These are phyloP conservation scores for Urocolius indicus DNA, from an alignment of 2,113 vertebrate genomes.

Conservation along the genomic window DNA sequence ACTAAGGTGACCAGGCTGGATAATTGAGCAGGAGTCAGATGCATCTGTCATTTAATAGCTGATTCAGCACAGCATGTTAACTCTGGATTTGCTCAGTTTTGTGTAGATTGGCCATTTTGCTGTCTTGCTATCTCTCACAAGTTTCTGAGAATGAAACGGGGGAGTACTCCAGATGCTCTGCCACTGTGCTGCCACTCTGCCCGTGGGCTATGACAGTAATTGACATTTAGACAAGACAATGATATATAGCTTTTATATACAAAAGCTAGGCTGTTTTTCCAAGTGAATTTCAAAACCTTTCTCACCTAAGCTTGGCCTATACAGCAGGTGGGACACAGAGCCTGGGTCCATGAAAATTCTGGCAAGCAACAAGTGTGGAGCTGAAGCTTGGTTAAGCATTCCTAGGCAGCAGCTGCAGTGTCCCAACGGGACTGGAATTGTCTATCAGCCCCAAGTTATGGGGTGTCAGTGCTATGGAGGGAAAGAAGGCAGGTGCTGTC, in stretches of 20 bases:
- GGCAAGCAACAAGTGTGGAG: not conserved
- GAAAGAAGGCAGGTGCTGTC: fast-evolving
- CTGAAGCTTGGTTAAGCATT: not conserved
- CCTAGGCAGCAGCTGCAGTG: not conserved
- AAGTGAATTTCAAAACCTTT: not conserved
- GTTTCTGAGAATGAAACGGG: not conserved
- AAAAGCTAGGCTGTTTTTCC: not conserved
- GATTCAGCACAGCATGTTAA: not conserved
- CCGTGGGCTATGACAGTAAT: not conserved
- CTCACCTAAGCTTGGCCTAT: not conserved
- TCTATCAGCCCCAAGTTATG: not conserved
- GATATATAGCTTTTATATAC: not conserved
- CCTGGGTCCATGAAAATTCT: not conserved
- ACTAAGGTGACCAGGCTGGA: not conserved
- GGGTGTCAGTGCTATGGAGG: not conserved
- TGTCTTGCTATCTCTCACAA: not conserved
- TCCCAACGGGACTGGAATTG: fast-evolving
- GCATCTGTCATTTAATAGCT: not conserved
- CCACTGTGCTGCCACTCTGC: not conserved
- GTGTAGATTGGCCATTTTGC: fast-evolving
- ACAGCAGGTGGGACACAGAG: not conserved
- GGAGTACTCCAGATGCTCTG: not conserved
- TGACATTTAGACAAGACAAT: not conserved
- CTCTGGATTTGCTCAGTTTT: not conserved
- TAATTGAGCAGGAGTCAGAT: not conserved